phyloP scores from a whole-genome alignment of 2,797 vertebrate species.

The Eospalax fontanierii region DNA sequence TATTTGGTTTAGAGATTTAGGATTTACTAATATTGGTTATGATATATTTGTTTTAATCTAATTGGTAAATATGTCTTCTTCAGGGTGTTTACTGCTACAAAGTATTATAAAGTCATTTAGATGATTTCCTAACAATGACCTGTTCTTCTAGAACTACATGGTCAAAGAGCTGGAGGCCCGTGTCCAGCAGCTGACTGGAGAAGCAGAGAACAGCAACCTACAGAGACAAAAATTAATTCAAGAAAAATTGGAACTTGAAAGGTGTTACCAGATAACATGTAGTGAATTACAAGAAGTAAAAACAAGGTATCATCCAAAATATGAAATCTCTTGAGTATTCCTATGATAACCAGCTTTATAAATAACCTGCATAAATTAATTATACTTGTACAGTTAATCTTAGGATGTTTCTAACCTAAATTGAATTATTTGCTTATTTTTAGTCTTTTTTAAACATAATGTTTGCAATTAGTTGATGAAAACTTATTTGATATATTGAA shows the following conservation, averaged over 20 bases:
- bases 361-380: not conserved
- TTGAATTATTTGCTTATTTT: not conserved
- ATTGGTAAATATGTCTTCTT: slow-evolving; percentile 35
- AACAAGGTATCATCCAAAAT: slow-evolving; percentile 85
- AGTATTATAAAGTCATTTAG: slow-evolving; percentile 26
- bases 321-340: not conserved
- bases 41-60: slow-evolving; percentile 74
- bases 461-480: slow-evolving; percentile 31
- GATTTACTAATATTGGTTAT: slow-evolving; percentile 60
- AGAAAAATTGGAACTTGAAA: slow-evolving; percentile 94
- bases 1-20: slow-evolving; percentile 57
- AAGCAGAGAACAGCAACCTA: slow-evolving; percentile 93
- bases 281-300: slow-evolving; percentile 94
- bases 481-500: slow-evolving; percentile 38
- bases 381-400: not conserved
- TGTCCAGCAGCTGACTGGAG: slow-evolving; percentile 94
- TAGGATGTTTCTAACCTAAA: slow-evolving; percentile 12
- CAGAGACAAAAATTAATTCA: slow-evolving; percentile 94
- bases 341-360: not conserved
- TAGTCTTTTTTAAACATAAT: not conserved
- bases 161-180: slow-evolving; percentile 93
- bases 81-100: slow-evolving; percentile 52
- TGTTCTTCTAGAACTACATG: slow-evolving; percentile 91
- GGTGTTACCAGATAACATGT: slow-evolving; percentile 89
- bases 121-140: slow-evolving; percentile 68